A percentile compares a stretch with the other conserved stretches of the same genome.
phyloP scores from a whole-genome alignment of 2,888 invertebrate species.

The Habrosyne pyritoides region DNA sequence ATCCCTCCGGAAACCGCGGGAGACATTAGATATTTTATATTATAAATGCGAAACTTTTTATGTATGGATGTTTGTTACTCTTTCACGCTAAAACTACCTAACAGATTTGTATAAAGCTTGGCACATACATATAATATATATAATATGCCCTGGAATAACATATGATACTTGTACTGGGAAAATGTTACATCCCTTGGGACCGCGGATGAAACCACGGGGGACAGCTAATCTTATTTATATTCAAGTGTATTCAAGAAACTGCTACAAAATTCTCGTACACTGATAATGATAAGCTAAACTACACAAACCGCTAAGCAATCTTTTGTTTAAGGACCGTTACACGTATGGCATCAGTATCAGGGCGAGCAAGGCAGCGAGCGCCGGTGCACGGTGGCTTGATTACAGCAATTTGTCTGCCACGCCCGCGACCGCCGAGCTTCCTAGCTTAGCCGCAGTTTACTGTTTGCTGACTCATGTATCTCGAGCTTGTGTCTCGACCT shows the following conservation, averaged over 20 bases:
- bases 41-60: no score
- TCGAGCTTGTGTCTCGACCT: not conserved
- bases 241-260: not conserved
- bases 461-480: conserved; percentile 17
- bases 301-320: conserved; percentile 18
- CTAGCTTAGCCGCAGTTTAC: conserved; percentile 28
- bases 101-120: no score
- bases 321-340: conserved; percentile 20
- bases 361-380: conserved; percentile 12
- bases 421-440: conserved; percentile 35
- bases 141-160: no score
- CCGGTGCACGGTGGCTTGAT: conserved; percentile 40
- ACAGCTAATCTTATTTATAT: no score
- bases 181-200: no score
- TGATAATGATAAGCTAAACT: conserved; percentile 8
- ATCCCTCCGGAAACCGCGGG: no score
- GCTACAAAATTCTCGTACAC: not conserved
- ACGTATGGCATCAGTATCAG: conserved; percentile 10
- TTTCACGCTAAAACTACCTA: no score
- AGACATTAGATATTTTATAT: no score
- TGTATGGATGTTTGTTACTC: no score
- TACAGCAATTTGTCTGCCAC: conserved; percentile 58
- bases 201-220: no score
- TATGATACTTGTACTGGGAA: no score
- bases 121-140: no score